phyloP scores from a whole-genome alignment of 2,888 invertebrate genomes.

The Hypomecis atomaria region DNA sequence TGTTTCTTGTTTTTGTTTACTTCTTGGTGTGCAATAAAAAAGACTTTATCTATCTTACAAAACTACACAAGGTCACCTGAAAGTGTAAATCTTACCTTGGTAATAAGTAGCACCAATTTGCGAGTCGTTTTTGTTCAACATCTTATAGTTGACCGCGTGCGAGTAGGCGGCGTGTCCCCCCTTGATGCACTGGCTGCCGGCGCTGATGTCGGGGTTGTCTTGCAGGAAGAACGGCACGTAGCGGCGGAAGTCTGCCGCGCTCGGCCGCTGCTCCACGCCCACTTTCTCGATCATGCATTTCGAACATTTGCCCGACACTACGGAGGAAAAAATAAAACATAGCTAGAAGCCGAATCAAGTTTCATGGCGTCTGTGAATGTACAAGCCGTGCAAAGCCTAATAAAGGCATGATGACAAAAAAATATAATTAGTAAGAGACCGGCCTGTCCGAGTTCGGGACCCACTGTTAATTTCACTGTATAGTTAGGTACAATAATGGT shows the following conservation, averaged over 20 bases:
- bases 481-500: too few relatives aligned
- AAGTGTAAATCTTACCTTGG: conserved; percentile 61
- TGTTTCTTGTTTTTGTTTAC: too few relatives aligned
- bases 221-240: conserved; percentile 92
- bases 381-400: too few relatives aligned
- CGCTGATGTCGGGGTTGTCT: conserved; percentile 86
- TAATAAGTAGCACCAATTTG: conserved; percentile 93
- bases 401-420: too few relatives aligned
- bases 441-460: too few relatives aligned
- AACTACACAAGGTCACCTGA: too few relatives aligned
- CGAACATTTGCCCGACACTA: conserved; percentile 57
- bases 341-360: neutral
- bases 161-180: conserved; percentile 94
- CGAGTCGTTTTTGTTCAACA: conserved; percentile 68
- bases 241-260: conserved; percentile 85
- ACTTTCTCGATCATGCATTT: conserved; percentile 80
- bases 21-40: too few relatives aligned
- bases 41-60: too few relatives aligned
- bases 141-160: conserved; percentile 87
- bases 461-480: too few relatives aligned
- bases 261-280: conserved; percentile 85
- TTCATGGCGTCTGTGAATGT: too few relatives aligned
- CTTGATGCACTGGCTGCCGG: conserved; percentile 87
- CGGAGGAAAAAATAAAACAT: neutral
- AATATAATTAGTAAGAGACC: too few relatives aligned